Evolutionary conservation across 1,140 invertebrate genomes (phyloP).

Genomic region (Procambarus clarkii): DNA sequence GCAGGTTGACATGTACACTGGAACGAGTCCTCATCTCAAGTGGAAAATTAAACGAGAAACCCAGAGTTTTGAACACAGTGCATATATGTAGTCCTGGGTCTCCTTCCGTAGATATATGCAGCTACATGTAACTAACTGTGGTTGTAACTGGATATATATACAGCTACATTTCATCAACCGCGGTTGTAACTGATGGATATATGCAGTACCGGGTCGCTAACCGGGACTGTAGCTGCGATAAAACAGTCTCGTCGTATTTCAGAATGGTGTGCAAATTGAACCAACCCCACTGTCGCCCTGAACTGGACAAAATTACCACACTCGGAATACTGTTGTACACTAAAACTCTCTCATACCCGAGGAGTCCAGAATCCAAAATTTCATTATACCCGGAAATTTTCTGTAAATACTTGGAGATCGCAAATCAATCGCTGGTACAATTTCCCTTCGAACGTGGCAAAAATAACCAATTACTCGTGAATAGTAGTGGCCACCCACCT

Average conservation of each 20-base stretch:
- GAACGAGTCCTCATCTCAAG: too few relatives aligned
- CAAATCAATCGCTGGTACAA: neutral
- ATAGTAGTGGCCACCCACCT: neutral
- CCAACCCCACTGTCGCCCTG: neutral
- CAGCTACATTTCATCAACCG: too few relatives aligned
- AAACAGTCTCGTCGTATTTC: conserved; percentile 39
- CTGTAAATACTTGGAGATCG: neutral
- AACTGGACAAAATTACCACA: neutral
- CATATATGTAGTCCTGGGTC: too few relatives aligned
- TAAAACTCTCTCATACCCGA: neutral
- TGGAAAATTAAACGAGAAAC: neutral
- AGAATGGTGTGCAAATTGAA: conserved; percentile 41
- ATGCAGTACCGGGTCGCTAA: neutral
- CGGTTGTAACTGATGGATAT: neutral
- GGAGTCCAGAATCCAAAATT: neutral
- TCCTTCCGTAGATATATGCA: too few relatives aligned
- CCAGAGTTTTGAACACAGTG: too few relatives aligned
- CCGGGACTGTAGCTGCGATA: neutral
- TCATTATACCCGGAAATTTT: neutral
- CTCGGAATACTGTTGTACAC: neutral
- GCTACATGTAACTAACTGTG: too few relatives aligned
- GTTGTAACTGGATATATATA: too few relatives aligned
- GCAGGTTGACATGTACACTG: too few relatives aligned
- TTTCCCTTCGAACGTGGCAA: neutral
- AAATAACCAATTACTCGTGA: conserved; percentile 14